Conservation (phyloP, 53 echinoderm and acorn worm genomes). For the Echinometra lucunter region DNA sequence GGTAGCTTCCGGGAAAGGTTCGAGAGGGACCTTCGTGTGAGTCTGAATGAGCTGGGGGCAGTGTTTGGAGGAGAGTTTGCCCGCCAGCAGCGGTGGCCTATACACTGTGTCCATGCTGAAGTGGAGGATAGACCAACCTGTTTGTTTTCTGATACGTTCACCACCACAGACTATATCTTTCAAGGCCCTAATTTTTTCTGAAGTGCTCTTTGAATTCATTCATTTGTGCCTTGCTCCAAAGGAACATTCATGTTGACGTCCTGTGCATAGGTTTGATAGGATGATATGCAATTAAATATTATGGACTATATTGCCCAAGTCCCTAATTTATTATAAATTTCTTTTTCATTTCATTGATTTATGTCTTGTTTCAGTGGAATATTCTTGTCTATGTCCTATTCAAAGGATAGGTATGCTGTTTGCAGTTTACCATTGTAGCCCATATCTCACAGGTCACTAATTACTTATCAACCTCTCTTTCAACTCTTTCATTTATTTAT, state of each 20-base stretch:
- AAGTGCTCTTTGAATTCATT: neutral
- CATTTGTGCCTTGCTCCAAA: neutral
- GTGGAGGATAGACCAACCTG: neutral
- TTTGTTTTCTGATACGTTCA: neutral
- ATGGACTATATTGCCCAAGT: neutral
- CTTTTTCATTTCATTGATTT: neutral
- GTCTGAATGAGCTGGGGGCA: constrained; percentile 14
- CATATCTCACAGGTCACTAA: neutral
- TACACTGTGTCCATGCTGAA: constrained; percentile 51
- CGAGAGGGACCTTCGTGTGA: constrained; percentile 4
- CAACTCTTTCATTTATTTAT: neutral
- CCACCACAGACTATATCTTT: constrained; percentile 31
- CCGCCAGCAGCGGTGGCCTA: constrained; percentile 29
- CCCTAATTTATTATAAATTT: constrained; percentile 13
- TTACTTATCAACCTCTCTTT: neutral
- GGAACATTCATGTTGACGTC: neutral
- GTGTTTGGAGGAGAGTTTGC: constrained; percentile 39
- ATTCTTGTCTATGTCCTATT: neutral
- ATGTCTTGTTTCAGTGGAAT: neutral
- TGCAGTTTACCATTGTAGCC: neutral
- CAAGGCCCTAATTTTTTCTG: constrained; percentile 43
- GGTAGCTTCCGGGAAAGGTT: constrained; percentile 47
- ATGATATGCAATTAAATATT: neutral
- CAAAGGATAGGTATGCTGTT: neutral
- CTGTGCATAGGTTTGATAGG: neutral